phyloP scores from a whole-genome alignment of 2,797 vertebrate species.

The Lepus oiostolus region DNA sequence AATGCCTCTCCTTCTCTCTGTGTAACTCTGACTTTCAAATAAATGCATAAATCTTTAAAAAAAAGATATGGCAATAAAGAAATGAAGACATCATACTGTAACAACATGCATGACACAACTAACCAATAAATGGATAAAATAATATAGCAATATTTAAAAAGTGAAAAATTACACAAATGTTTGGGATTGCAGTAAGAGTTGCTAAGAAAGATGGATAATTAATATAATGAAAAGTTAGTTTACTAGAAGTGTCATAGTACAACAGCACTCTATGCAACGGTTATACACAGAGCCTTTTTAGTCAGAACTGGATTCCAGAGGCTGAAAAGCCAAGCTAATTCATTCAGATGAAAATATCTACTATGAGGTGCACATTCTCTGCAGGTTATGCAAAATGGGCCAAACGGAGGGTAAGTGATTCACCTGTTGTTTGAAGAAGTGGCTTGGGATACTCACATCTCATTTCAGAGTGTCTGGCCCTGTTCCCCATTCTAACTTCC shows the following conservation, averaged over 20 bases:
- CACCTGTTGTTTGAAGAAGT: too few species aligned
- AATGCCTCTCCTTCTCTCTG: too few species aligned
- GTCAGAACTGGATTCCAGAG: not conserved
- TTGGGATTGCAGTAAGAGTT: not conserved
- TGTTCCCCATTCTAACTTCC: too few species aligned
- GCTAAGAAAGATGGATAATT: not conserved
- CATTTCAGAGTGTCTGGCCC: too few species aligned
- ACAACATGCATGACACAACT: not conserved
- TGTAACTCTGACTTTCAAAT: too few species aligned
- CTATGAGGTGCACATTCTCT: fast-evolving
- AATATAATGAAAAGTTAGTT: not conserved
- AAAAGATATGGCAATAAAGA: constrained; percentile 15
- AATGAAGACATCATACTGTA: constrained; percentile 17
- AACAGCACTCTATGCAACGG: not conserved
- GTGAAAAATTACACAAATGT: not conserved
- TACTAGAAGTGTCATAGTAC: not conserved
- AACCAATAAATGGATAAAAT: constrained; percentile 37
- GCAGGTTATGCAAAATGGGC: not conserved
- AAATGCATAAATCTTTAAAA: not conserved
- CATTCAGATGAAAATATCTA: not conserved
- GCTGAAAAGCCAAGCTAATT: not conserved
- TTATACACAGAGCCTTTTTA: not conserved
- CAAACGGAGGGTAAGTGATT: not conserved
- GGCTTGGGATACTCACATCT: too few species aligned
- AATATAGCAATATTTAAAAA: not conserved